A percentile compares a stretch with the other conserved stretches of the same genome.
These are phyloP conservation scores for Apaloderma vittatum DNA, from an alignment of 2,113 vertebrate species.

Conservation along the genomic window DNA sequence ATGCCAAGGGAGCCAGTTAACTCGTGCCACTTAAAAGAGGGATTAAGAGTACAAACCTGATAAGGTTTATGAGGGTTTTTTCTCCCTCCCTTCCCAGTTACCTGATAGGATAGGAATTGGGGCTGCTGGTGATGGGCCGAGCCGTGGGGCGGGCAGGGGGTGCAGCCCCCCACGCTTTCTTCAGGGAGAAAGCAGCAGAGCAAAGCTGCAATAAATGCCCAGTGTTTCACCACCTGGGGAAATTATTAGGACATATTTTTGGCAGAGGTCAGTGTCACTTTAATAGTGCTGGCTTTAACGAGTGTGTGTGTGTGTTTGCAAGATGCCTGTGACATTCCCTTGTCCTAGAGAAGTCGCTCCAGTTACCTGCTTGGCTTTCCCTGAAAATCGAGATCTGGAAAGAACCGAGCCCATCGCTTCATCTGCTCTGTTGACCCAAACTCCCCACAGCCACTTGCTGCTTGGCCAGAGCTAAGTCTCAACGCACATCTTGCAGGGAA, in stretches of 20 bases:
- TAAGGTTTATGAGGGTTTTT: neutral
- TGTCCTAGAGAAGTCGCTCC: neutral
- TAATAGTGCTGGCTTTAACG: neutral
- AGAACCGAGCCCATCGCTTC: neutral
- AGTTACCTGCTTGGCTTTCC: neutral
- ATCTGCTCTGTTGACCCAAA: fast-evolving
- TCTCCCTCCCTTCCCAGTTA: neutral
- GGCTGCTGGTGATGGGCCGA: fast-evolving
- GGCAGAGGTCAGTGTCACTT: neutral
- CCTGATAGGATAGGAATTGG: neutral
- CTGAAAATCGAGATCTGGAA: neutral
- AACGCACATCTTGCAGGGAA: neutral
- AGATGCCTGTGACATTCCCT: neutral
- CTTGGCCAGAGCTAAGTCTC: neutral
- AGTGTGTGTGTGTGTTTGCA: neutral
- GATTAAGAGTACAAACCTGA: neutral
- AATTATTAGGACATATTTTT: neutral
- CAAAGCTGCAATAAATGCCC: neutral
- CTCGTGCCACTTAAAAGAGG: neutral
- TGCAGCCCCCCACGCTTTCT: fast-evolving
- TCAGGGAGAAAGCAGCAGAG: fast-evolving
- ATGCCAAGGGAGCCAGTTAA: neutral
- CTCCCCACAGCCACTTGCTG: neutral
- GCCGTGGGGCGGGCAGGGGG: neutral
- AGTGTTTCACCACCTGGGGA: neutral